Evolutionary conservation across 2,797 vertebrate genomes (phyloP), one percentile per base, ranked within the genome.

Genomic region (Danio jaintianensis): DNA sequence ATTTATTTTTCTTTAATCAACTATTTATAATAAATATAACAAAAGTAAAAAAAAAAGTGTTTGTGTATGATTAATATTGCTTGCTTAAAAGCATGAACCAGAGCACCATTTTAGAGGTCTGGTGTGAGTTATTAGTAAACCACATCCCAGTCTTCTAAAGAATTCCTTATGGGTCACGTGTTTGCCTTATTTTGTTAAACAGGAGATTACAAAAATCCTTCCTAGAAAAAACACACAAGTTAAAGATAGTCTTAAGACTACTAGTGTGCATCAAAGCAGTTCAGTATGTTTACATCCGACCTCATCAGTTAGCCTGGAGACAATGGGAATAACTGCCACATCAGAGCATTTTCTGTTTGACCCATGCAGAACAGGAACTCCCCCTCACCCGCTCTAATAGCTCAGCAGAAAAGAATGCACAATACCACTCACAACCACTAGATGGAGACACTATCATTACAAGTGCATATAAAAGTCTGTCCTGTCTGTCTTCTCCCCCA

Each of bases 401-500:
- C 22, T 78, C 69, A 74, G 36, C 62, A 55, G 76, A 62, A 62
- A 68, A 55, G 20, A 63, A 79, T 79, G 64, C 4, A 6, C 29
- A 50, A 10, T 71, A 4, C 56, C 20, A 38, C 36, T 15, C 6
- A 59, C 4, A 18, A 5, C 48, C 84, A 78, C 77, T 56, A 38
- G 74, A 74, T 80, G 68, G 62, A 15, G 22, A 5, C 68, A 40
- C 12, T 13, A 13, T 42, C 55, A 62, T 61, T 55, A 0, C 18
- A 52, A 75, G 18, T 42, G 18, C 5, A 22, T 29, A 69, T 64
- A 11, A 69, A 75, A 11, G 76, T 55, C 81, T 82, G 16, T 61
- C 4, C 16, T 9, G 62, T 22, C n/a, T 78, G 56, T 78, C 5
- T 48, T 85, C 84, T 12, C 81, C 82, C 77, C 12, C 91, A 95